phyloP scores from a whole-genome alignment of 2,888 invertebrate species.

The Drosophila borealis region DNA sequence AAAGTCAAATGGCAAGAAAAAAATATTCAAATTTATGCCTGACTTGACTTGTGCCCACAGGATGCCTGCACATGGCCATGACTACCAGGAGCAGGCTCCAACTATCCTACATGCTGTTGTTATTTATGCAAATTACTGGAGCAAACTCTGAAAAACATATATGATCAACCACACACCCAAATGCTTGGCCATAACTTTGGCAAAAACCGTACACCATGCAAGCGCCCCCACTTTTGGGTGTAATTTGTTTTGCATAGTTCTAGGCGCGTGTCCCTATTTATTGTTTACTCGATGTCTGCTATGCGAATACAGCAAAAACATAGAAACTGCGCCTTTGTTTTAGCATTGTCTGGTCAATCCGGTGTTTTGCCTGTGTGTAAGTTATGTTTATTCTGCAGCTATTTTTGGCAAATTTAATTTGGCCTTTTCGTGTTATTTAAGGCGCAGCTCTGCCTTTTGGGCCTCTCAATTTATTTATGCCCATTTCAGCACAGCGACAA shows the following conservation, averaged over 20 bases:
- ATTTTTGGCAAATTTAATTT: slow-evolving; percentile 64
- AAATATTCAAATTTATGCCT: slow-evolving; percentile 77
- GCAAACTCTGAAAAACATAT: slow-evolving; percentile 17
- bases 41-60: slow-evolving; percentile 57
- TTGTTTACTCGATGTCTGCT: slow-evolving; percentile 60
- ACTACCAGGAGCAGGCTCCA: slow-evolving; percentile 40
- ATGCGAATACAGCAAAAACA: slow-evolving; percentile 13
- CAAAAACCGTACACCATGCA: slow-evolving; percentile 19
- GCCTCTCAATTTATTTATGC: slow-evolving; percentile 56
- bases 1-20: slow-evolving; percentile 59
- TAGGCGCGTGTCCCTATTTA: slow-evolving; percentile 73
- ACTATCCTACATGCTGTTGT: slow-evolving; percentile 45
- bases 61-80: slow-evolving; percentile 24
- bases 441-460: slow-evolving; percentile 26
- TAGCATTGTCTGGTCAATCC: slow-evolving; percentile 60
- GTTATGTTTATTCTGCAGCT: slow-evolving; percentile 45
- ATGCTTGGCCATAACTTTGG: slow-evolving; percentile 29
- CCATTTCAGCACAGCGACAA: slow-evolving; percentile 24
- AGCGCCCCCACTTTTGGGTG: slow-evolving; percentile 18
- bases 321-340: slow-evolving; percentile 48
- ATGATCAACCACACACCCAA: neutral
- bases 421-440: slow-evolving; percentile 46
- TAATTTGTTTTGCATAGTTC: slow-evolving; percentile 76
- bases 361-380: slow-evolving; percentile 15
- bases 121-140: slow-evolving; percentile 69